Conservation (phyloP, 2,888 invertebrate genomes). For the Flabesymbios commensalis region DNA sequence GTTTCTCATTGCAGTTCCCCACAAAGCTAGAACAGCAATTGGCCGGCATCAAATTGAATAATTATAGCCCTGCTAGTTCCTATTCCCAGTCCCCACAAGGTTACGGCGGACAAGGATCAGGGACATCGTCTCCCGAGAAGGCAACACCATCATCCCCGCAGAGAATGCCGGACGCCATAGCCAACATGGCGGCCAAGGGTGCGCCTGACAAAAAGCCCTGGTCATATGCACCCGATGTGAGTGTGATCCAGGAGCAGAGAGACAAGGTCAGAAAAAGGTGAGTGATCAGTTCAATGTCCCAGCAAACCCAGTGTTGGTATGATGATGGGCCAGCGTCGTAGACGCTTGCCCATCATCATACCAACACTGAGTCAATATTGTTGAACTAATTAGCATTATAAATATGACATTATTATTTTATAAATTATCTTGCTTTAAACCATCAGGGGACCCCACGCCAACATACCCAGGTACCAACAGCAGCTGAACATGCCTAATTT, state of each 20-base stretch:
- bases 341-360: too few species aligned
- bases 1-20: too few species aligned
- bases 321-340: too few species aligned
- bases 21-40: too few species aligned
- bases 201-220: slow-evolving; percentile 36
- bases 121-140: not conserved
- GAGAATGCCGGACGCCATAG: slow-evolving; percentile 36
- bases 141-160: not conserved
- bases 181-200: slow-evolving; percentile 39
- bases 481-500: slow-evolving; percentile 34
- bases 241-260: slow-evolving; percentile 33
- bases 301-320: too few species aligned
- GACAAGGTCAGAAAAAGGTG: slow-evolving; percentile 36
- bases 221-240: slow-evolving; percentile 36
- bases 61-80: too few species aligned
- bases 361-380: not conserved
- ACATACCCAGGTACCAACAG: slow-evolving; percentile 34
- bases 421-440: not conserved
- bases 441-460: slow-evolving; percentile 10
- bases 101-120: not conserved
- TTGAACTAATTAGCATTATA: not conserved
- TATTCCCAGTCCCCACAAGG: not conserved
- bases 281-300: slow-evolving; percentile 5
- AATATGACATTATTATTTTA: not conserved
- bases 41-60: too few species aligned